Conservation (phyloP, 2,797 vertebrate genomes). For the Cirrhinus mrigala region DNA sequence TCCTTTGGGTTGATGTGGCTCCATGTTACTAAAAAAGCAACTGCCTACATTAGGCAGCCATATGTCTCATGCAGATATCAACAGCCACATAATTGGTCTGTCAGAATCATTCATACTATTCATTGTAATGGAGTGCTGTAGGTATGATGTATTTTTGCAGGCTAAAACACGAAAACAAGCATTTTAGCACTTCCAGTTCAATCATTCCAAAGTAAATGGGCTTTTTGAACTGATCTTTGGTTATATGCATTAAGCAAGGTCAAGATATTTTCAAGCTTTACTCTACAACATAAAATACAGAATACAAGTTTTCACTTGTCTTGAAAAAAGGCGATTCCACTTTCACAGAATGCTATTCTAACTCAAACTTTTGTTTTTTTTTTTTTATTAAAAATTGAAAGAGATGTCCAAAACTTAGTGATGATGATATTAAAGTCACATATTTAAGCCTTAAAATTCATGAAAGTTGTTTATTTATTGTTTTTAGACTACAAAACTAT, state of each 20-base stretch:
- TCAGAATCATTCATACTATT: slow-evolving; percentile 3
- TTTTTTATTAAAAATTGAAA: background rate
- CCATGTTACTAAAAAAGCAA: slow-evolving; percentile 11
- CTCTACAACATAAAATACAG: background rate
- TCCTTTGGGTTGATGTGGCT: slow-evolving; percentile 18
- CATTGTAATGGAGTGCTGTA: slow-evolving; percentile 1
- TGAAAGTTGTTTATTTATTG: background rate
- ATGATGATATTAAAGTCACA: too few relatives aligned
- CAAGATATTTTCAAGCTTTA: background rate
- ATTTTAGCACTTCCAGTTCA: background rate
- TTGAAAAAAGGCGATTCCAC: background rate
- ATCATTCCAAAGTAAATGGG: background rate
- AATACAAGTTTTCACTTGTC: background rate
- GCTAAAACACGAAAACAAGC: background rate
- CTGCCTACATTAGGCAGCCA: slow-evolving; percentile 19
- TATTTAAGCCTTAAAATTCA: background rate
- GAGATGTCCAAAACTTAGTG: background rate
- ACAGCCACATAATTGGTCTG: slow-evolving; percentile 15
- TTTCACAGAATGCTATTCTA: background rate
- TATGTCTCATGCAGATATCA: slow-evolving; percentile 29
- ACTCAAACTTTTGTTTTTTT: background rate
- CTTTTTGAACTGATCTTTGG: background rate
- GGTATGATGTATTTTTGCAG: background rate
- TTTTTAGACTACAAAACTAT: too few relatives aligned
- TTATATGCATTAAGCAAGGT: background rate